A percentile compares a stretch with the other conserved stretches of the same genome.
Evolutionary conservation across 2,797 vertebrate species (phyloP).

Genomic region (Enteromius paludinosus): DNA sequence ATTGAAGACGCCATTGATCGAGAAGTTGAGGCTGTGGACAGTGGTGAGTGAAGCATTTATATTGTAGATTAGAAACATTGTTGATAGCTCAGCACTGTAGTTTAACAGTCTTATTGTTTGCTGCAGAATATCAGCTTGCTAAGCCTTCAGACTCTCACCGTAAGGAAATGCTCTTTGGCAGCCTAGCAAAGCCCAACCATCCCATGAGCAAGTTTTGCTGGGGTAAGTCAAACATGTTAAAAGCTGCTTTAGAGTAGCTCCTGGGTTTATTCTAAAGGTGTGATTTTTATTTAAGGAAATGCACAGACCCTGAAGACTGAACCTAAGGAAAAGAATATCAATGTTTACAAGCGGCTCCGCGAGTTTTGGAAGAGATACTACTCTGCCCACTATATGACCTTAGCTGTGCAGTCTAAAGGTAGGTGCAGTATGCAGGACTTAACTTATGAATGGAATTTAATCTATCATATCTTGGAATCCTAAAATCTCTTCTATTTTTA

Average conservation of each 20-base stretch:
- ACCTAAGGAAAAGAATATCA: conserved; percentile 90
- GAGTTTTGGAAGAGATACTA: conserved; percentile 95
- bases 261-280: conserved; percentile 50
- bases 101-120: background rate
- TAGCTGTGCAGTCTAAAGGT: conserved; percentile 97
- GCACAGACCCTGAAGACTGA: conserved; percentile 92
- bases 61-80: background rate
- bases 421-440: conserved; percentile 38
- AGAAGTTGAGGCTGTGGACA: conserved; percentile 97
- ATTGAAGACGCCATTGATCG: conserved; percentile 94
- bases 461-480: background rate
- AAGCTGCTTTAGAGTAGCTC: conserved; percentile 42
- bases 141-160: conserved; percentile 95
- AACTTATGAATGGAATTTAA: background rate
- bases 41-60: conserved; percentile 80
- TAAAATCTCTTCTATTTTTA: conserved; percentile 26
- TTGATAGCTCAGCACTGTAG: background rate
- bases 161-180: conserved; percentile 97
- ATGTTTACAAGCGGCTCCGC: conserved; percentile 88
- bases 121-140: conserved; percentile 92
- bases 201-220: conserved; percentile 98
- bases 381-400: conserved; percentile 96
- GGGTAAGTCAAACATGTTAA: conserved; percentile 80
- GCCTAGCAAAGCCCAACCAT: conserved; percentile 92
- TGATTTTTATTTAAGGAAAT: conserved; percentile 80